phyloP scores from a whole-genome alignment of 2,113 vertebrate species.

The Thunnus maccoyii region DNA sequence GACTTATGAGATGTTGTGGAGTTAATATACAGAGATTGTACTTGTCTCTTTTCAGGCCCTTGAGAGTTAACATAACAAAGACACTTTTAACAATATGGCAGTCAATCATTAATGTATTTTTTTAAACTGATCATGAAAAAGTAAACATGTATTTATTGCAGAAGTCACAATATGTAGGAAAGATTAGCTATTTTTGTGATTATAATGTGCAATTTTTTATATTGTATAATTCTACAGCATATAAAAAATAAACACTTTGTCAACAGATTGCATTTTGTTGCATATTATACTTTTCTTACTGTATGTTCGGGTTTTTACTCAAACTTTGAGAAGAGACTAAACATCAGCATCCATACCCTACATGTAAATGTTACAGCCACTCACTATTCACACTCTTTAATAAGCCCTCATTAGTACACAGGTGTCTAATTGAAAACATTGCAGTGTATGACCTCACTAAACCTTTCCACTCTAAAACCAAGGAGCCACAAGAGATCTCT shows the following conservation, averaged over 20 bases:
- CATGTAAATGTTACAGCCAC: neutral
- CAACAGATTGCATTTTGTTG: conserved; percentile 16
- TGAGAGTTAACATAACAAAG: conserved; percentile 37
- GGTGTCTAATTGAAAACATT: conserved; percentile 74
- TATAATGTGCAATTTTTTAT: conserved; percentile 72
- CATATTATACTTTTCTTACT: neutral
- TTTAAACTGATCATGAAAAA: conserved; percentile 51
- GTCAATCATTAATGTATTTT: conserved; percentile 58
- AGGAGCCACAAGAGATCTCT: conserved; percentile 62
- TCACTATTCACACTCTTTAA: conserved; percentile 37
- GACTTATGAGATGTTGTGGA: conserved; percentile 46
- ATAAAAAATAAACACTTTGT: conserved; percentile 73
- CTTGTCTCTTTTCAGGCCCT: conserved; percentile 27
- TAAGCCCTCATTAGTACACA: conserved; percentile 67
- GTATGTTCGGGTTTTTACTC: too few species aligned
- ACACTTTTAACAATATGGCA: conserved; percentile 50
- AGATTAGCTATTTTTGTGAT: conserved; percentile 73
- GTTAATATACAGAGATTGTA: conserved; percentile 20
- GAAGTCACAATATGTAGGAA: conserved; percentile 57
- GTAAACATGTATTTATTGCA: conserved; percentile 72
- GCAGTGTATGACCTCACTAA: conserved; percentile 61
- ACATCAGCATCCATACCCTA: too few species aligned
- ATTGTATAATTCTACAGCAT: conserved; percentile 61
- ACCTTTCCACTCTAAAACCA: conserved; percentile 58
- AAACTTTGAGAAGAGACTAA: too few species aligned